Evolutionary conservation across 2,113 vertebrate species (phyloP).

Genomic region (Tricholaema leucomelas): DNA sequence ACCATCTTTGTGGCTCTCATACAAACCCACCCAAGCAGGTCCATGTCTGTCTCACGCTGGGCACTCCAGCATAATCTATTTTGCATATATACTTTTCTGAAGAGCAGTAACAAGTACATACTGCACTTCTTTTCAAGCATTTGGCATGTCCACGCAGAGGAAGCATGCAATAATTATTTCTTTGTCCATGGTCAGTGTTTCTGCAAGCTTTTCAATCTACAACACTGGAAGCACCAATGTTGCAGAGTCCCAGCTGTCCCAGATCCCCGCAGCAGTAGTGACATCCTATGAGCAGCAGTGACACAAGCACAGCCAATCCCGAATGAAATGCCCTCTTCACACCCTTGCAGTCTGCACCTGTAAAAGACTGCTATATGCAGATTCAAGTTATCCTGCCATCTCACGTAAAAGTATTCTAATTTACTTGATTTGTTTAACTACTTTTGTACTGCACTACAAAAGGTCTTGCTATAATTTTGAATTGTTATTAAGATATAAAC

Average conservation of each 20-base stretch:
- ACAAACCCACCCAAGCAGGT: too few relatives aligned
- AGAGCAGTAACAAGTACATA: neutral
- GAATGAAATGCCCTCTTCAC: neutral
- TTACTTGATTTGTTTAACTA: neutral
- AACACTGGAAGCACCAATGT: fast-evolving
- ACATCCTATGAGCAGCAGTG: neutral
- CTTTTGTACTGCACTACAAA: neutral
- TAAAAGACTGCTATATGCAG: neutral
- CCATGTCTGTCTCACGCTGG: too few relatives aligned
- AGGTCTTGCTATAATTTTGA: neutral
- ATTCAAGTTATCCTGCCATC: neutral
- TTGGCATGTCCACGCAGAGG: neutral
- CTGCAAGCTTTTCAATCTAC: neutral
- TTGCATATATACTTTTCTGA: neutral
- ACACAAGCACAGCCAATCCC: neutral
- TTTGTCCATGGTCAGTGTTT: neutral
- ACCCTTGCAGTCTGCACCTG: neutral
- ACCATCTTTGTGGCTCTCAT: too few relatives aligned
- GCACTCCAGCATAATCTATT: neutral
- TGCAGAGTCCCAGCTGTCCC: neutral
- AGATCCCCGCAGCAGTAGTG: neutral
- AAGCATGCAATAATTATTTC: neutral
- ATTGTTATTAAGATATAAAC: neutral
- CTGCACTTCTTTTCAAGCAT: neutral
- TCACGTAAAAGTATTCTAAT: neutral